Base-by-base conservation (phyloP, 2,113 vertebrate genomes). In the Anseranas semipalmata region DNA sequence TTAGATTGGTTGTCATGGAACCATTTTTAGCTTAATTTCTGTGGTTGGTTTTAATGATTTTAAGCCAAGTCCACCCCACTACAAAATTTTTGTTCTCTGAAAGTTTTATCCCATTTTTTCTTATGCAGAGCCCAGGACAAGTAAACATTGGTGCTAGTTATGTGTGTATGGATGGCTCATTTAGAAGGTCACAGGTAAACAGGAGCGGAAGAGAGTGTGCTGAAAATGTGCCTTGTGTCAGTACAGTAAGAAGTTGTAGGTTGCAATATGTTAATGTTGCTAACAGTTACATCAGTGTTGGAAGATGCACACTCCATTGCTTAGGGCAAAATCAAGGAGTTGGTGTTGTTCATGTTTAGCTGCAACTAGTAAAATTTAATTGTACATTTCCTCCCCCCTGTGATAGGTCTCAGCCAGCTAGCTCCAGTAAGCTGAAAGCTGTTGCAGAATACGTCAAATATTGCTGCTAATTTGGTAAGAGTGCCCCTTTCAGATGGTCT, bases 341-440 rank as follows among this genome's bases (percentile, higher is more conserved):
- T 78, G 1, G 2, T 33, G 21, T 13, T 16, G 46, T 10, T 58
- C 22, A 0, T 12, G 21, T 50, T 76, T 21, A 74, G 32, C 66
- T 78, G 80, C 65, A 78, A 45, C 32, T 32, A 16, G 18, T 27
- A 4, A 7, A 37, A 56, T 46, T 18, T 59, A 16, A 53, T 10
- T 63, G 7, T 21, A 0, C 48, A 1, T 55, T 68, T 68, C 35
- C 4, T 43, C 35, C 45, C 22, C 15, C 28, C 15, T 37, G 12
- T 46, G 60, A 9, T 6, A 33, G 32, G 20, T 18, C 4, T 65
- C 21, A 3, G 52, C n/a, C 71, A 0, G 1, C 55, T 62, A 2
- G 15, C 8, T 28, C n/a, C 14, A 13, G 20, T 8, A n/a, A n/a
- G 80, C 58, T 43, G 65, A 39, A 48, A 24, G 70, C 32, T 55